Evolutionary conservation across 35 echinoderm and acorn worm species (phyloP).

Genomic region (Patiria miniata): DNA sequence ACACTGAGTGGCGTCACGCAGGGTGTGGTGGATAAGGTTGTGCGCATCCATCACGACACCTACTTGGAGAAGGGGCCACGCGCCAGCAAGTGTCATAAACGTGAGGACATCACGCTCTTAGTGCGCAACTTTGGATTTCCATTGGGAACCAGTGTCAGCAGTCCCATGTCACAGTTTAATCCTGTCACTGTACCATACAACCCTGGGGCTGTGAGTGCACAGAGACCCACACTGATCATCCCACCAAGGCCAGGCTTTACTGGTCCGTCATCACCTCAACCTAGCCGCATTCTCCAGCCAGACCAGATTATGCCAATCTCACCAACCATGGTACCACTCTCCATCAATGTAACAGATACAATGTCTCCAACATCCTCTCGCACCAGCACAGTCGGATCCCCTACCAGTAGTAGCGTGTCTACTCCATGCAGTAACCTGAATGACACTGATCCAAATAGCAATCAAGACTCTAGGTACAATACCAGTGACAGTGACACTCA

Average conservation of each 20-base stretch:
- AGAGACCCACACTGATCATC: constrained; percentile 21
- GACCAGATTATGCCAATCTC: background rate
- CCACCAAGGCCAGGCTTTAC: constrained; percentile 16
- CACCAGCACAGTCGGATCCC: constrained; percentile 37
- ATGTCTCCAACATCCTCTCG: background rate
- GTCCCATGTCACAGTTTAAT: constrained; percentile 24
- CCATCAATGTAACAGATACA: background rate
- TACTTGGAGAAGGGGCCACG: constrained; percentile 54
- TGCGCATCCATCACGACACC: constrained; percentile 90
- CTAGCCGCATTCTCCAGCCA: background rate
- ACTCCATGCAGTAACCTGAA: background rate
- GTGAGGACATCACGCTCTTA: constrained; percentile 91
- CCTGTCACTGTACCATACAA: constrained; percentile 39
- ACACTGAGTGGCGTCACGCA: constrained; percentile 93
- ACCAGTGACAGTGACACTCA: constrained; percentile 48
- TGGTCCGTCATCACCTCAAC: background rate
- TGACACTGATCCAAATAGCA: constrained; percentile 50
- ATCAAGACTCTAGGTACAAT: constrained; percentile 31
- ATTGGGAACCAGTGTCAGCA: constrained; percentile 47
- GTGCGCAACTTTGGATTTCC: constrained; percentile 89
- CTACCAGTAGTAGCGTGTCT: constrained; percentile 11
- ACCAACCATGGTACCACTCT: constrained; percentile 7
- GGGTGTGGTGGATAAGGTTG: constrained; percentile 88
- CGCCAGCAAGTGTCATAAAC: constrained; percentile 58
- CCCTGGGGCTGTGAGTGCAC: constrained; percentile 27